Evolutionary conservation across 2,113 vertebrate species (phyloP), one percentile per base, ranked within the genome.

Genomic region (Marcusenius ussheri): DNA sequence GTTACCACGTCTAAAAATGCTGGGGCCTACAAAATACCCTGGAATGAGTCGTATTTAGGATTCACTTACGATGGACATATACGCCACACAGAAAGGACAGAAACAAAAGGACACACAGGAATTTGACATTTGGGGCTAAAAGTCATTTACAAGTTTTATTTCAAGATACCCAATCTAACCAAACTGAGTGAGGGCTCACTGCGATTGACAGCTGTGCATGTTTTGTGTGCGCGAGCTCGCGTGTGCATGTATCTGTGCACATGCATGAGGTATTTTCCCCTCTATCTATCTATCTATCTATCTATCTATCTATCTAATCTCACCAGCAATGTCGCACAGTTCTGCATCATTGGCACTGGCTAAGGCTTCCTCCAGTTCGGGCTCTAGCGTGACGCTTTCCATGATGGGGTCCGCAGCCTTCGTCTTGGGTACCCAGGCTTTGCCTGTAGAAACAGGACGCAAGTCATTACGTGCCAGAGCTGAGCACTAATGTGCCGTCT

Each of bases 271-370:
- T 45, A 35, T 11, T 50, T 19, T 70, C 1, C 5, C 15, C 94
- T 19, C 50, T 15, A 17, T 51, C 50, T 3, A 51, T 51, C 50
- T 51, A 47, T 49, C 47, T 1, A 50, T 49, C 45, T 46, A 46
- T 47, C 47, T 10, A 47, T 47, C 49, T 50, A 50, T 50, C 49
- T 17, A 53, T 53, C 51, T 53, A 4, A 51, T 53, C 51, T 95
- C 96, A 99, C 98, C 98, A 95, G 98, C 98, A 2, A 99, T 99
- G 90, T 99, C 98, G 90, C 98, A 99, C 90, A 99, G 97, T 88
- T 99, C 98, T 6, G 98, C 98, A 87, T 99, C 98, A 0, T 97
- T 96, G 4, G 98, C 98, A 4, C 97, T 99, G 0, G 98, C 95
- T 83, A 99, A 94, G 13, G 98, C 98, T 94, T 99, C 98, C 92